These are phyloP conservation scores for Drosophila rufa DNA, from an alignment of 1,140 invertebrate genomes.

Conservation along the genomic window DNA sequence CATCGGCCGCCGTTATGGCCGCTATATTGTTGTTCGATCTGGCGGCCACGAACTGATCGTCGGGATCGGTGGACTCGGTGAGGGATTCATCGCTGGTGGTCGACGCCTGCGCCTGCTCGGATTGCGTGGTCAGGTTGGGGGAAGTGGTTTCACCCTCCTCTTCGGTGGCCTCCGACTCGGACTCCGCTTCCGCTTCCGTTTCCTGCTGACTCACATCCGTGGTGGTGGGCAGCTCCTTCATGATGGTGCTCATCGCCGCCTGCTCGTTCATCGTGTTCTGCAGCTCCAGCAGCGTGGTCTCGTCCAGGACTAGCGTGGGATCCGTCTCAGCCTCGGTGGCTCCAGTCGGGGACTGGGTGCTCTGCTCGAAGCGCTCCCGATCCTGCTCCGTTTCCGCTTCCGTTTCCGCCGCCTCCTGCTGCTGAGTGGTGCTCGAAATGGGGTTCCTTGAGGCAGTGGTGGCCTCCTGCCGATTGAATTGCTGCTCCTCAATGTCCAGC, in stretches of 20 bases:
- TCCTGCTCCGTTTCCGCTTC: constrained; percentile 37
- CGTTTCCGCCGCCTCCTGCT: constrained; percentile 20
- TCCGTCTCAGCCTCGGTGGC: constrained; percentile 73
- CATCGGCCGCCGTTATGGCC: constrained; percentile 75
- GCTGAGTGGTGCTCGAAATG: constrained; percentile 25
- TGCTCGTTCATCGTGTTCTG: constrained; percentile 79
- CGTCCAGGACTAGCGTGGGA: constrained; percentile 76
- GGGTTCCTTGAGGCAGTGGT: constrained; percentile 34
- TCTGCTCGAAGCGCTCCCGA: constrained; percentile 51
- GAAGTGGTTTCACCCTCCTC: constrained; percentile 49
- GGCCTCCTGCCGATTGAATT: constrained; percentile 59
- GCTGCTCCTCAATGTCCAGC: constrained; percentile 75
- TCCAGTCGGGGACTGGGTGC: constrained; percentile 52
- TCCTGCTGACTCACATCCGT: constrained; percentile 58
- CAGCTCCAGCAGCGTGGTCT: constrained; percentile 74
- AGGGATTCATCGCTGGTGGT: constrained; percentile 67
- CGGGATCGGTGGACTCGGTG: constrained; percentile 74
- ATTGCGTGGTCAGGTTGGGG: constrained; percentile 40
- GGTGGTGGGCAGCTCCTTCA: constrained; percentile 71
- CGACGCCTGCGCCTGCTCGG: constrained; percentile 19
- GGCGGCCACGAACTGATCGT: constrained; percentile 81
- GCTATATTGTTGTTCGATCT: constrained; percentile 79
- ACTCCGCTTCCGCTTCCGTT: constrained; percentile 9
- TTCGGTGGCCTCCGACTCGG: constrained; percentile 8
- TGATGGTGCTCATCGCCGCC: constrained; percentile 71